Base-by-base conservation (phyloP, 53 echinoderm and acorn worm species). In the Paelopatides confundens region DNA sequence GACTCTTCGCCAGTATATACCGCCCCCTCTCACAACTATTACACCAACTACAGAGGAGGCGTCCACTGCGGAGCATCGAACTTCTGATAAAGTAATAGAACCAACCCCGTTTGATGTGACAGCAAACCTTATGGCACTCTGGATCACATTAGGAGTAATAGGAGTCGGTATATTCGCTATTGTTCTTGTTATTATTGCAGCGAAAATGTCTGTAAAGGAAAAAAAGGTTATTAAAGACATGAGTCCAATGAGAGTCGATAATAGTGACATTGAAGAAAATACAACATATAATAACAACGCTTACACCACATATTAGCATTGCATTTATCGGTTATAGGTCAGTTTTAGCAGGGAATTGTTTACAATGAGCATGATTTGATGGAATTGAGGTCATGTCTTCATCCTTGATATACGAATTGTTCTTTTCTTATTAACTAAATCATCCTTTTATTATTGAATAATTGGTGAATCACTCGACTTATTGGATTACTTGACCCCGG, bases 1-100 rank as follows among this genome's bases (percentile, higher is more conserved):
- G 31, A 82, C 76, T 49, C 51, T 93, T 24, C 67, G 92, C 37
- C 32, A 85, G 78, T 77, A 85, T 62, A 78, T 88, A 31, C 92
- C 92, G n/a, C 66, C 64, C 21, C 48, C 83, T 3, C 83, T 38
- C 0, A 34, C 51, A 4, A 40, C 66, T 5, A 33, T 17, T 14
- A 71, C 28, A n/a, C 49, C 74, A 35, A 69, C 69, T 17, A 63
- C 63, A 13, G 29, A 29, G 18, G 0, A 43, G 12, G 43, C 0
- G 8, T n/a, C n/a, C n/a, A 46, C 46, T 46, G 11, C 46, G 11
- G 46, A 46, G 11, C 5, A 46, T 5, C 5, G 5, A 46, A 46
- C 64, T 9, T 9, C 64, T 63, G 23, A 31, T 5, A 28, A 26
- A 66, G 64, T 9, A 63, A n/a, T 28, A 17, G 64, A 63, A 63